These are phyloP conservation scores for Myodes glareolus DNA, from an alignment of 2,113 vertebrate species.

Conservation along the genomic window DNA sequence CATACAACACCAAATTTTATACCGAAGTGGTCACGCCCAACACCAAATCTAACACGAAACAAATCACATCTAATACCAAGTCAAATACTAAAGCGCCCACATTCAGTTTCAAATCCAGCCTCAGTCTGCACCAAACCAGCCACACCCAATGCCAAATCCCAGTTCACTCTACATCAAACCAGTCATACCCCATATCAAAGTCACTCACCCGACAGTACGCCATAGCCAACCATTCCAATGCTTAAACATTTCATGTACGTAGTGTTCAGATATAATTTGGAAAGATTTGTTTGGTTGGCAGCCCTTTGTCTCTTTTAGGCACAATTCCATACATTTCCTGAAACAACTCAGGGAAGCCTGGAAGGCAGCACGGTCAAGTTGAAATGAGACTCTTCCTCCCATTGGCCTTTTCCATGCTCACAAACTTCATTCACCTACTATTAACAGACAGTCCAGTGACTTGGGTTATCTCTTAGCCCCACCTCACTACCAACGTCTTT, in stretches of 20 bases:
- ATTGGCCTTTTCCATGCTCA: not conserved
- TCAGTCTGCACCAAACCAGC: not conserved
- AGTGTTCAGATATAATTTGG: not conserved
- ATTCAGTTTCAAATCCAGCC: not conserved
- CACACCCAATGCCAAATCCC: no score
- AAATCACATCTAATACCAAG: not conserved
- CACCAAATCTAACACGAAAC: not conserved
- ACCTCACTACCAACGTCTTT: not conserved
- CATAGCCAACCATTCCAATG: rapidly evolving
- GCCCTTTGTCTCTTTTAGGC: not conserved
- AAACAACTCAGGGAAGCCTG: not conserved
- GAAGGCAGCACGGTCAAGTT: not conserved
- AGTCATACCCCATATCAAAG: not conserved
- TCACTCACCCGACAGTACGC: rapidly evolving
- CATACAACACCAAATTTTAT: not conserved
- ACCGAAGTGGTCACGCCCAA: not conserved
- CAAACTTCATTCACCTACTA: not conserved
- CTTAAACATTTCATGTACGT: rapidly evolving
- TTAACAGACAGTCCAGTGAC: no score
- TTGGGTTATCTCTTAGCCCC: no score
- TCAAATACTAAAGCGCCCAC: not conserved
- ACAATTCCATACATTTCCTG: not conserved
- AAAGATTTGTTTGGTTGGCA: not conserved
- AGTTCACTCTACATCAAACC: not conserved
- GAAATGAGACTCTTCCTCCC: not conserved